Conservation (phyloP, 2,113 vertebrate species). For the Gopherus evgoodei region DNA sequence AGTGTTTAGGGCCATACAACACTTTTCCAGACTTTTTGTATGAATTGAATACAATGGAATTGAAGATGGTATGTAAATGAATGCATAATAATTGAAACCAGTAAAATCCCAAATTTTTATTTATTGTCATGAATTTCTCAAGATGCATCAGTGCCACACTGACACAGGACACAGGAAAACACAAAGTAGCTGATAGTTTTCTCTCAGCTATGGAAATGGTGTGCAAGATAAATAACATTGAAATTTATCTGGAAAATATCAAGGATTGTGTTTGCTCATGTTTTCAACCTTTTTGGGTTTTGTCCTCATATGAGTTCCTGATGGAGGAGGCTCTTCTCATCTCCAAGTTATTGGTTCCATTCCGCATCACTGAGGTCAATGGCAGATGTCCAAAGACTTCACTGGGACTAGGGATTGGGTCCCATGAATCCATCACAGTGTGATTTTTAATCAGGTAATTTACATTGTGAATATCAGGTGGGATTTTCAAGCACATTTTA, state of each 20-base stretch:
- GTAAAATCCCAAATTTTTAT: slow-evolving; percentile 19
- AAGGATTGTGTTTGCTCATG: background rate
- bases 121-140: slow-evolving; percentile 37
- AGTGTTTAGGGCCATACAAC: background rate
- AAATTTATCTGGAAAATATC: background rate
- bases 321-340: background rate
- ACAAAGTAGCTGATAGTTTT: slow-evolving; percentile 4
- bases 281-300: background rate
- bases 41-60: slow-evolving; percentile 1
- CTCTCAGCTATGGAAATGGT: background rate
- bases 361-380: background rate
- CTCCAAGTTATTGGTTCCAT: background rate
- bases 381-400: background rate
- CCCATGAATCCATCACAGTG: background rate
- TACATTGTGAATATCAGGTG: background rate
- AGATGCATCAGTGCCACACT: slow-evolving; percentile 71
- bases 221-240: background rate
- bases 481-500: background rate
- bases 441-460: slow-evolving; percentile 14
- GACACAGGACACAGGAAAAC: slow-evolving; percentile 59
- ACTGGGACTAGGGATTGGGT: background rate
- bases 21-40: slow-evolving; percentile 9
- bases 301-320: background rate
- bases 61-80: background rate
- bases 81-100: background rate